Percentiles rank a stretch among this genome's conserved stretches.
Evolutionary conservation across 1,140 invertebrate species (phyloP).

Genomic region (Caerostris darwini): DNA sequence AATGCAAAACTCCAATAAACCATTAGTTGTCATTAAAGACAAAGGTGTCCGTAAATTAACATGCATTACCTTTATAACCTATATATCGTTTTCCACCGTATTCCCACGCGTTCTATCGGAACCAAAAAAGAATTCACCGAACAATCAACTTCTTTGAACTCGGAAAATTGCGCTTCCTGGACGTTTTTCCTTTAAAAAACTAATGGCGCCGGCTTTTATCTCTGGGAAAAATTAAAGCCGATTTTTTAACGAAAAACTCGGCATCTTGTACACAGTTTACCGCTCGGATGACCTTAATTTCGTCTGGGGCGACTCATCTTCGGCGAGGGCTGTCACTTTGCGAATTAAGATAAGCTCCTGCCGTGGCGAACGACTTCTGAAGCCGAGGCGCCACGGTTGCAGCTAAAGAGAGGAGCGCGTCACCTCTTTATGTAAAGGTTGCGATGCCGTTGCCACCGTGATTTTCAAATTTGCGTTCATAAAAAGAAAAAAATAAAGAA

Average conservation of each 20-base stretch:
- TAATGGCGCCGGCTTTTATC: background rate
- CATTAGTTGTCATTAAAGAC: no score
- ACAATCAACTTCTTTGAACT: background rate
- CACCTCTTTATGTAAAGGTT: background rate
- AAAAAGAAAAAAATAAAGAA: no score
- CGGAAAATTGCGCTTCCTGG: background rate
- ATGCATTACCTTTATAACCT: no score
- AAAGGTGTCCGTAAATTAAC: no score
- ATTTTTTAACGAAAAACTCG: conserved; percentile 43
- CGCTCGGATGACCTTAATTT: conserved; percentile 52
- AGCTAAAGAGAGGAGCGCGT: background rate
- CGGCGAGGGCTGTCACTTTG: conserved; percentile 38
- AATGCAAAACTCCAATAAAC: no score
- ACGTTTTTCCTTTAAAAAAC: background rate
- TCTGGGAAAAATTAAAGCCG: conserved; percentile 9
- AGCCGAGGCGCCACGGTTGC: conserved; percentile 15
- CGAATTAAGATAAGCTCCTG: conserved; percentile 38
- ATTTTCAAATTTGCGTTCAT: background rate
- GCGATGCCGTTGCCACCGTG: background rate
- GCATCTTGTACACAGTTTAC: conserved; percentile 7
- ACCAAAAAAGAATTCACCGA: background rate
- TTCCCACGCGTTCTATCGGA: background rate
- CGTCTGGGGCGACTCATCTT: conserved; percentile 19
- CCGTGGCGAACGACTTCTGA: background rate
- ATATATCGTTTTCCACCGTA: no score